These are phyloP conservation scores for Cylloceria caligata DNA, from an alignment of 2,888 invertebrate genomes.

Conservation along the genomic window DNA sequence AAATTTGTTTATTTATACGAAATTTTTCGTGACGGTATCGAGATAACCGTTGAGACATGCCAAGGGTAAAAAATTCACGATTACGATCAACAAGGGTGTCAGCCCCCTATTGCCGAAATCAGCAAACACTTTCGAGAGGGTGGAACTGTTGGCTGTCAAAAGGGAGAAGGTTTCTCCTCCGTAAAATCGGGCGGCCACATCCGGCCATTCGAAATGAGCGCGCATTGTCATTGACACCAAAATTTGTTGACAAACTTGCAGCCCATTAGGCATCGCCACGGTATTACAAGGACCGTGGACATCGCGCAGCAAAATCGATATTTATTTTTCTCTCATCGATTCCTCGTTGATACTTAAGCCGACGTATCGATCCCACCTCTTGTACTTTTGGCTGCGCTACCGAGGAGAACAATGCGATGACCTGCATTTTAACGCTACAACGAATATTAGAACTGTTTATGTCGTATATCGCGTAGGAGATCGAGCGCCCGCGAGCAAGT, in stretches of 20 bases:
- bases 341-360: conserved; percentile 12
- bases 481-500: too few relatives aligned
- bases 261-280: not conserved
- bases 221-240: conserved; percentile 17
- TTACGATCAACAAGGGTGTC: conserved; percentile 71
- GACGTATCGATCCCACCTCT: conserved; percentile 34
- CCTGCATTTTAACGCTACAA: not conserved
- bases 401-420: not conserved
- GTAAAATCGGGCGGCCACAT: too few relatives aligned
- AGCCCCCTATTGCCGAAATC: conserved; percentile 63
- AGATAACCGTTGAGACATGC: conserved; percentile 11
- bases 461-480: not conserved
- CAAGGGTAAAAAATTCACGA: conserved; percentile 56
- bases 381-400: not conserved
- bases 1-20: conserved; percentile 55
- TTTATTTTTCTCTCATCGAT: not conserved
- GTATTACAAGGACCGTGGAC: too few relatives aligned
- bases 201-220: conserved; percentile 25
- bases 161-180: conserved; percentile 31
- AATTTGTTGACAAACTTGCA: conserved; percentile 4
- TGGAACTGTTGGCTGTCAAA: conserved; percentile 15
- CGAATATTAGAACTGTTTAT: not conserved
- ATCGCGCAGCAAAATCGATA: not conserved
- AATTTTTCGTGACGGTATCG: conserved; percentile 4
- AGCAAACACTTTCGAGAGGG: conserved; percentile 27